phyloP scores from a whole-genome alignment of 2,797 vertebrate species.

The Psittacula derbiana region DNA sequence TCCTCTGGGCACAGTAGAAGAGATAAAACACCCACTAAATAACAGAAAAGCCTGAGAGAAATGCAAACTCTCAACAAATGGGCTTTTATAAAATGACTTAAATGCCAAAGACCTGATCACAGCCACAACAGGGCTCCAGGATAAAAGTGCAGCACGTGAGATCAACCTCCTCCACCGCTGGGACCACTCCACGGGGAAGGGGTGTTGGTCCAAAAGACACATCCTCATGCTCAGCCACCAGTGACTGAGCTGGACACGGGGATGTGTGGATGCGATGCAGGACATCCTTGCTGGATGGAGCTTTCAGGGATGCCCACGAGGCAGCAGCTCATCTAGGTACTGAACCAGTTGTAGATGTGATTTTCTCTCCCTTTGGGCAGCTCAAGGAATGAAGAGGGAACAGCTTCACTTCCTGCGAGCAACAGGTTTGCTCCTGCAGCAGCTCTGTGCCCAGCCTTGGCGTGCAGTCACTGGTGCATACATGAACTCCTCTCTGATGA shows the following conservation, averaged over 20 bases:
- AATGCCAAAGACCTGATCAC: neutral
- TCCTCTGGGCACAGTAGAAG: constrained; percentile 21
- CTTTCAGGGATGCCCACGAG: neutral
- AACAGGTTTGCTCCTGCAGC: neutral
- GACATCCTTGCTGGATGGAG: neutral
- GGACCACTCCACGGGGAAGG: neutral
- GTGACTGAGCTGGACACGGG: neutral
- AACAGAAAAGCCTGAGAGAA: constrained; percentile 25
- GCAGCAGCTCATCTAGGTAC: neutral
- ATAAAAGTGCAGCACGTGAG: neutral
- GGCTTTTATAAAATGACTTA: neutral
- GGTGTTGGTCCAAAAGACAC: neutral
- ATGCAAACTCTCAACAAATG: neutral
- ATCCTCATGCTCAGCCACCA: neutral
- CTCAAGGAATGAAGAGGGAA: neutral
- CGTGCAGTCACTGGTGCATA: neutral
- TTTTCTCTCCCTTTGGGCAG: neutral
- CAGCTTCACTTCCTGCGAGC: neutral
- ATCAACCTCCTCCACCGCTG: neutral
- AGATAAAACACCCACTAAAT: constrained; percentile 48
- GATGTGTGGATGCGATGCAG: neutral
- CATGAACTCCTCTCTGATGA: neutral
- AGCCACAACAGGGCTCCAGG: neutral
- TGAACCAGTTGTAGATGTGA: neutral
- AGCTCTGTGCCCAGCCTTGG: neutral